phyloP scores from a whole-genome alignment of 2,888 invertebrate genomes.

The Camponotus fellah region DNA sequence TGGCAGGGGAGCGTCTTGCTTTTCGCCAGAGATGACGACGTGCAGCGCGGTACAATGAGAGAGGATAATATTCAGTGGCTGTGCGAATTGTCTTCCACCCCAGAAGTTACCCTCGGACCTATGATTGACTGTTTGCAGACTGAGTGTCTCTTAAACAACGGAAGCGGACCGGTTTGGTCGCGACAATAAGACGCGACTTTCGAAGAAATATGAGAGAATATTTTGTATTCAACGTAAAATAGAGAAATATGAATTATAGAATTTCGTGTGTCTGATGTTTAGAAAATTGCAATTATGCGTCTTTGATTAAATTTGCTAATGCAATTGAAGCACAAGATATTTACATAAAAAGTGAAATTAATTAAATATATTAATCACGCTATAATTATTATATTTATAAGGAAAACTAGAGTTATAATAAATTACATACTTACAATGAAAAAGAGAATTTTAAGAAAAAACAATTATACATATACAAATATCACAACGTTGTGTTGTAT shows the following conservation, averaged over 20 bases:
- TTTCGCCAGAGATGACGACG: slow-evolving; percentile 68
- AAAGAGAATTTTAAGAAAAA: not conserved
- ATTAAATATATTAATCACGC: not conserved
- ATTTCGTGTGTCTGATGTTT: not conserved
- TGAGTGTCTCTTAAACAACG: slow-evolving; percentile 72
- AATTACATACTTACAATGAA: no score
- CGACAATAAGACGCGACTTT: slow-evolving; percentile 48
- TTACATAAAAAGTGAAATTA: not conserved
- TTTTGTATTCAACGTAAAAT: slow-evolving; percentile 28
- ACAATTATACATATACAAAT: not conserved
- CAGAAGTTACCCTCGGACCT: slow-evolving; percentile 58
- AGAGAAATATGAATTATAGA: slow-evolving; percentile 5
- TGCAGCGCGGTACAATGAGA: slow-evolving; percentile 70
- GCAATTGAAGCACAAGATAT: not conserved
- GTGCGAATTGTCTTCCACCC: slow-evolving; percentile 65
- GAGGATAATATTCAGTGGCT: slow-evolving; percentile 63
- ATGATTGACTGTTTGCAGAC: slow-evolving; percentile 71
- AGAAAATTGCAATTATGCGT: not conserved
- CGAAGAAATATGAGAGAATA: slow-evolving; percentile 34
- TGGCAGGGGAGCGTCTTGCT: slow-evolving; percentile 74
- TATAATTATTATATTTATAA: not conserved
- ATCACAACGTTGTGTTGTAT: not conserved
- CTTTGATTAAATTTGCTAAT: not conserved
- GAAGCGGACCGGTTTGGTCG: slow-evolving; percentile 50
- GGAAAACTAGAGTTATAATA: not conserved